Conservation (phyloP, 2,888 invertebrate genomes). For the Ferdinandea cuprea region DNA sequence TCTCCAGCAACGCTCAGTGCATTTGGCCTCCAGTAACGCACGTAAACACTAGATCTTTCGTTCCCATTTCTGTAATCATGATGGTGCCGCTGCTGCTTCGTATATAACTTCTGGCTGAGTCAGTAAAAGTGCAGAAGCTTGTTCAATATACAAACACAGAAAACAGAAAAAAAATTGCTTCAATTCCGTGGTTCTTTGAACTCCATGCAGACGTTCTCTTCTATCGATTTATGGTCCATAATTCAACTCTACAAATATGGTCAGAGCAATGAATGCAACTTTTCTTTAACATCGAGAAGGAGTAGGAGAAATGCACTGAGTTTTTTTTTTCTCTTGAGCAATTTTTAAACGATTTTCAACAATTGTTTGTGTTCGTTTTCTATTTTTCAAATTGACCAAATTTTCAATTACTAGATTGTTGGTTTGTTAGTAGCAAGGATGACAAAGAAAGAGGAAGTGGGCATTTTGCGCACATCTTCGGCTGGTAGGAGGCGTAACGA, state of each 20-base stretch:
- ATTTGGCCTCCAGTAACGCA: conserved; percentile 56
- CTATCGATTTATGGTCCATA: conserved; percentile 69
- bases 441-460: background rate
- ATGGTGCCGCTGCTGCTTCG: conserved; percentile 30
- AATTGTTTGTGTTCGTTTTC: conserved; percentile 12
- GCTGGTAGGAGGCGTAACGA: background rate
- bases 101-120: background rate
- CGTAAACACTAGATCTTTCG: conserved; percentile 64
- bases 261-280: conserved; percentile 48
- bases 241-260: conserved; percentile 68
- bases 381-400: conserved; percentile 3
- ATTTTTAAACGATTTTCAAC: conserved; percentile 50
- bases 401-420: conserved; percentile 20
- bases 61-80: conserved; percentile 57
- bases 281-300: conserved; percentile 5
- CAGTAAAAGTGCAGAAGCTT: conserved; percentile 60
- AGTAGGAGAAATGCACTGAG: background rate
- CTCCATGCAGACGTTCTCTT: conserved; percentile 31
- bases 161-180: conserved; percentile 39
- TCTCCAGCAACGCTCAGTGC: background rate
- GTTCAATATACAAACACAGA: conserved; percentile 18
- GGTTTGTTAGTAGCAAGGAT: background rate
- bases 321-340: conserved; percentile 24
- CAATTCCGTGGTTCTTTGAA: conserved; percentile 69
- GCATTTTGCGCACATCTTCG: background rate